Conservation (phyloP, 1,140 invertebrate genomes). For the Brachionus rotundiformis region DNA sequence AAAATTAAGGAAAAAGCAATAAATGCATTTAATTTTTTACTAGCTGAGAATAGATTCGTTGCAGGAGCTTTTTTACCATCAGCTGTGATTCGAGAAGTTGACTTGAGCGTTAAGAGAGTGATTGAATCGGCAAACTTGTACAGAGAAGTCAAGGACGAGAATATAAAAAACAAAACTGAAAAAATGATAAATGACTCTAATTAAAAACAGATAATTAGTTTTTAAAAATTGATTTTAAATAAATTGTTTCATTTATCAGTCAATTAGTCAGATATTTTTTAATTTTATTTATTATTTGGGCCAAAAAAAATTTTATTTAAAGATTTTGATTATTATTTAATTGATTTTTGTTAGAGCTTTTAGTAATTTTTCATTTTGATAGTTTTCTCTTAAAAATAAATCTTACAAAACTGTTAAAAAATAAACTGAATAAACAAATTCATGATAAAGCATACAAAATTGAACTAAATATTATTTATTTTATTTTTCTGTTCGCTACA, state of each 20-base stretch:
- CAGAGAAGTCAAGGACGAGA: not conserved
- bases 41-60: constrained; percentile 36
- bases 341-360: not conserved
- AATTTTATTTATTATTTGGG: no score
- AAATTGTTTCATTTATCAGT: no score
- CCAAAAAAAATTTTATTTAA: no score
- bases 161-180: not conserved
- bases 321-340: not conserved
- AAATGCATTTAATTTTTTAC: constrained; percentile 48
- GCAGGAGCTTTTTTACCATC: constrained; percentile 27
- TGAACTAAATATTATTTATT: no score
- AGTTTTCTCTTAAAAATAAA: not conserved
- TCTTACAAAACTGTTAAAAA: not conserved
- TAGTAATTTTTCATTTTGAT: not conserved
- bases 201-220: no score
- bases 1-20: constrained; percentile 39
- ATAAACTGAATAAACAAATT: not conserved
- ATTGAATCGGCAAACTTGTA: constrained; percentile 32
- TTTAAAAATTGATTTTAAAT: no score
- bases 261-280: no score
- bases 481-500: not conserved
- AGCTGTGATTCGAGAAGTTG: constrained; percentile 9
- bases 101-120: constrained; percentile 22
- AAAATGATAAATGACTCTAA: no score
- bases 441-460: not conserved